These are phyloP conservation scores for Trialeurodes vaporariorum DNA, from an alignment of 1,140 invertebrate species.

Conservation along the genomic window DNA sequence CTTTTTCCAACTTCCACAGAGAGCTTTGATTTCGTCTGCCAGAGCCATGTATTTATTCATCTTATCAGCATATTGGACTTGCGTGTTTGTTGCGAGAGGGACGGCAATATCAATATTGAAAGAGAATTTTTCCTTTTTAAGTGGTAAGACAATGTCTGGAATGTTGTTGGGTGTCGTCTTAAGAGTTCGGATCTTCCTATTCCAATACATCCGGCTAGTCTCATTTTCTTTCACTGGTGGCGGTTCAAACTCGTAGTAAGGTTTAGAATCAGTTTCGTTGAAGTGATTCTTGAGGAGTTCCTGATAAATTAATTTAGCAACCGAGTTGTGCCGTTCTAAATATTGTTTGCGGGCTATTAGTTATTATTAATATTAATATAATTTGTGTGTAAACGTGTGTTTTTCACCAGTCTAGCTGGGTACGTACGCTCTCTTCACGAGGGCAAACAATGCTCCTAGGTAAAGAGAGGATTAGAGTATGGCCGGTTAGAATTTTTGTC, in stretches of 20 bases:
- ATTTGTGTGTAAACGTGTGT: no score
- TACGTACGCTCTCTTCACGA: no score
- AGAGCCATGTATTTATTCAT: conserved; percentile 7
- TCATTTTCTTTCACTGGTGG: conserved; percentile 1
- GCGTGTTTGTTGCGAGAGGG: neutral
- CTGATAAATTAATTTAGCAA: conserved; percentile 5
- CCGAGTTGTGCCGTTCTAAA: neutral
- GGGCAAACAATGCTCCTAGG: no score
- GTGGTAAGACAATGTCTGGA: neutral
- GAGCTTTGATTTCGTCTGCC: neutral
- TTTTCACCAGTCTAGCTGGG: no score
- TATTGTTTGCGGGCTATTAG: conserved; percentile 5
- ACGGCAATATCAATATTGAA: conserved; percentile 7
- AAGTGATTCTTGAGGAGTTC: conserved; percentile 1
- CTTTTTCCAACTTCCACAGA: conserved; percentile 6
- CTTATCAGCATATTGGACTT: neutral
- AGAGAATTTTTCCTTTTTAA: conserved; percentile 2
- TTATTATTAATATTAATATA: no score
- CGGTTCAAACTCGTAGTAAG: conserved; percentile 2
- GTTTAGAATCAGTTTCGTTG: no score
- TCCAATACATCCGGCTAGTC: conserved; percentile 6
- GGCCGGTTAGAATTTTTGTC: no score
- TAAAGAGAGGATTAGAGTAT: no score
- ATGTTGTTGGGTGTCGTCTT: no score
- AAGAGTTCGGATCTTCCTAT: neutral